These are phyloP conservation scores for Scalopus aquaticus DNA, from an alignment of 2,113 vertebrate genomes.

Conservation along the genomic window DNA sequence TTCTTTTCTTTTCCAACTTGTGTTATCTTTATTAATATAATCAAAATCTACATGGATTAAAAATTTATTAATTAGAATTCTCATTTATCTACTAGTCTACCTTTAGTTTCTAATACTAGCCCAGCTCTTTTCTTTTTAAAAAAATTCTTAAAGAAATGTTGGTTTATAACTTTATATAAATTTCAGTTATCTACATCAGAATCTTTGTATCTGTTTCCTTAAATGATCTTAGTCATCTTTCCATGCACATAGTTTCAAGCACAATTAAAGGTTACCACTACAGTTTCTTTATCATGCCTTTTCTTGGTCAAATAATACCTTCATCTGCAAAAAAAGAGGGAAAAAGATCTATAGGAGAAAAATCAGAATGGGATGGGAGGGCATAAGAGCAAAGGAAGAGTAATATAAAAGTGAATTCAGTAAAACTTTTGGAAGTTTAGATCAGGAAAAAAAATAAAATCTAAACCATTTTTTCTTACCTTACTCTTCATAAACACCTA, in stretches of 20 bases:
- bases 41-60: neutral
- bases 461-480: neutral
- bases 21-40: neutral
- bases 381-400: neutral
- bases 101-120: neutral
- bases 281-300: neutral
- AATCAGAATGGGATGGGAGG: accelerated
- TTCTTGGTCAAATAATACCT: neutral
- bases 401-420: neutral
- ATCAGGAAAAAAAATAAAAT: neutral
- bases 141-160: neutral
- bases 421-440: neutral
- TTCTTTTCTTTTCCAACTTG: neutral
- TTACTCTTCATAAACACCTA: neutral
- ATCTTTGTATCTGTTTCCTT: neutral
- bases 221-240: neutral
- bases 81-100: neutral
- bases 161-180: neutral
- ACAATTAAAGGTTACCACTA: neutral
- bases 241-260: neutral
- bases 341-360: neutral
- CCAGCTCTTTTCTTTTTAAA: neutral
- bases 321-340: neutral
- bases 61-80: neutral
- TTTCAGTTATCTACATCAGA: neutral